Evolutionary conservation across 1,140 invertebrate genomes (phyloP).

Genomic region (Tribolium madens): DNA sequence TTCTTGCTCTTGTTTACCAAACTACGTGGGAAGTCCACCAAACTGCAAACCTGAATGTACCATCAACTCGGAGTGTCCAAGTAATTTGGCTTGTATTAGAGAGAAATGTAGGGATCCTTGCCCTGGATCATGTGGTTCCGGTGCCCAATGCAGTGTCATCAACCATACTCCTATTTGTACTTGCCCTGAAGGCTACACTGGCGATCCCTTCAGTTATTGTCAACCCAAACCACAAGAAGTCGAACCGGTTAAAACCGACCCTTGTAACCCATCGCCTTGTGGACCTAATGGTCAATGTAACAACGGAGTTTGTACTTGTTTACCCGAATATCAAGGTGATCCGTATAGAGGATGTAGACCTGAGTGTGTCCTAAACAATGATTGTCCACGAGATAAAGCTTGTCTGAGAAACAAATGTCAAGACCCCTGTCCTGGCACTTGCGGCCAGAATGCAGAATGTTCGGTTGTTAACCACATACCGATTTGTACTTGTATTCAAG

Average conservation of each 20-base stretch:
- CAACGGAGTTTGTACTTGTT: slow-evolving; percentile 74
- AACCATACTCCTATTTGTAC: slow-evolving; percentile 69
- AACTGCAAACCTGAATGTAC: slow-evolving; percentile 80
- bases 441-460: slow-evolving; percentile 80
- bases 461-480: slow-evolving; percentile 81
- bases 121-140: slow-evolving; percentile 75
- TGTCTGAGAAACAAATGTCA: slow-evolving; percentile 79
- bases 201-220: slow-evolving; percentile 74
- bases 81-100: slow-evolving; percentile 74
- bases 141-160: slow-evolving; percentile 69
- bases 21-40: slow-evolving; percentile 78
- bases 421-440: slow-evolving; percentile 78
- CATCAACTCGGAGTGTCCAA: slow-evolving; percentile 76
- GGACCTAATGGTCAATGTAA: slow-evolving; percentile 83
- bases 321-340: slow-evolving; percentile 75
- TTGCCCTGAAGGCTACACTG: slow-evolving; percentile 70
- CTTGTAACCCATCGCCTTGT: slow-evolving; percentile 82
- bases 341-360: slow-evolving; percentile 74
- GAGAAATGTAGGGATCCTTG: slow-evolving; percentile 79
- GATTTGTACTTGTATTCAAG: slow-evolving; percentile 77
- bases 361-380: slow-evolving; percentile 79
- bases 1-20: slow-evolving; percentile 76
- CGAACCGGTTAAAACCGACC: slow-evolving; percentile 68
- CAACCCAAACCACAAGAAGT: slow-evolving; percentile 67
- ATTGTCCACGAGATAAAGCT: slow-evolving; percentile 78